Evolutionary conservation across 2,113 vertebrate species (phyloP).

Genomic region (Syngnathoides biaculeatus): DNA sequence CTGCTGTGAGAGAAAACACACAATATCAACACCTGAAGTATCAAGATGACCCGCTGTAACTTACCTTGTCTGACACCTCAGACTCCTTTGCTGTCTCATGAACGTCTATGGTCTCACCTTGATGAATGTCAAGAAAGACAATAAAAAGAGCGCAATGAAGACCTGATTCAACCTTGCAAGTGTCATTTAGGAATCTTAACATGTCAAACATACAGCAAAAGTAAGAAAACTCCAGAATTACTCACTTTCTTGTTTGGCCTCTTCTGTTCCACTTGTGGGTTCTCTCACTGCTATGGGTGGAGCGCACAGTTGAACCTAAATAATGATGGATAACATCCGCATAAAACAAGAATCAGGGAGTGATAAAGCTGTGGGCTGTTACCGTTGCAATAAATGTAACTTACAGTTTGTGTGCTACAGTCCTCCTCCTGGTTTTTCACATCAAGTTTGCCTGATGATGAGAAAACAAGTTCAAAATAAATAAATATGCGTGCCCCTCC

Average conservation of each 20-base stretch:
- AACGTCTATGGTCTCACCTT: not conserved
- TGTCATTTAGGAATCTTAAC: not conserved
- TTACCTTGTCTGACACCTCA: not conserved
- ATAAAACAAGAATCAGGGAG: not conserved
- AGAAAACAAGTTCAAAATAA: constrained; percentile 1
- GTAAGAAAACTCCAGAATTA: constrained; percentile 4
- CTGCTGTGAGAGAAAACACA: not conserved
- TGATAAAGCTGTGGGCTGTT: not conserved
- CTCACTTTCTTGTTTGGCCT: constrained; percentile 63
- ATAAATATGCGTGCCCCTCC: not conserved
- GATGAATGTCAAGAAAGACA: not conserved
- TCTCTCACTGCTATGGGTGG: constrained; percentile 18
- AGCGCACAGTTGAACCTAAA: constrained; percentile 32
- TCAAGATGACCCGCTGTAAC: not conserved
- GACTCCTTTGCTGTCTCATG: not conserved
- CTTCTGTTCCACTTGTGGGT: constrained; percentile 25
- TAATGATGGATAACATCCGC: not conserved
- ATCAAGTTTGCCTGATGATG: constrained; percentile 40
- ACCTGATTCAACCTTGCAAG: not conserved
- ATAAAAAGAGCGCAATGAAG: not conserved
- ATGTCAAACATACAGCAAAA: not conserved
- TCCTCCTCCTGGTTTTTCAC: constrained; percentile 23
- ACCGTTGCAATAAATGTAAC: constrained; percentile 3
- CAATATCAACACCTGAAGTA: not conserved
- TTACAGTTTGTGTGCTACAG: constrained; percentile 33